A percentile compares a stretch with the other conserved stretches of the same genome.
Evolutionary conservation across 2,113 vertebrate species (phyloP).

Genomic region (Epinephelus cyanopodus): DNA sequence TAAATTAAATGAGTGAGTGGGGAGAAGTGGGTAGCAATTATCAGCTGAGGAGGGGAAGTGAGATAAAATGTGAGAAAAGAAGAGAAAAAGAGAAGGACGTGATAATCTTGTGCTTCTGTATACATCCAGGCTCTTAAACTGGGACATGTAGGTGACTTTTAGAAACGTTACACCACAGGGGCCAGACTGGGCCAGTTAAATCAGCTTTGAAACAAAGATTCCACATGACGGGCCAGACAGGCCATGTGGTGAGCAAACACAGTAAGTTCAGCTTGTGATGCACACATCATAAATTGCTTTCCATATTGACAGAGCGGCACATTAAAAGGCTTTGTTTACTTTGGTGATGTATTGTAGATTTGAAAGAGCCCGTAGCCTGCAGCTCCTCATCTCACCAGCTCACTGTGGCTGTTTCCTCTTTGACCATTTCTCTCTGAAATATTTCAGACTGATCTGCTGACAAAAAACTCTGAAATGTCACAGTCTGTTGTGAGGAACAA

Average conservation of each 20-base stretch:
- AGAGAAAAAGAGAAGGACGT: not conserved
- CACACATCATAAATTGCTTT: not conserved
- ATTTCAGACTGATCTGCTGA: not conserved
- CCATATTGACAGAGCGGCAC: not conserved
- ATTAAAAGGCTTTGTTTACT: not conserved
- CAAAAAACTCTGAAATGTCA: too few relatives aligned
- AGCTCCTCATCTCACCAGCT: not conserved
- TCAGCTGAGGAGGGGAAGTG: not conserved
- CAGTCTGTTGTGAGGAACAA: too few relatives aligned
- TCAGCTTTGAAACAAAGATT: not conserved
- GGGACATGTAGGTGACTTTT: not conserved
- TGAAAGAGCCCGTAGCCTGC: not conserved
- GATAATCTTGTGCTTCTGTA: not conserved
- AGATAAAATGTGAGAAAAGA: not conserved
- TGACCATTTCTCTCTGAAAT: not conserved
- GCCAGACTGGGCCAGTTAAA: not conserved
- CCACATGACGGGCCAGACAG: too few relatives aligned
- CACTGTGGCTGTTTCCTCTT: not conserved
- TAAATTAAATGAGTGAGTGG: not conserved
- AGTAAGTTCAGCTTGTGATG: not conserved
- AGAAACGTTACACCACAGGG: not conserved
- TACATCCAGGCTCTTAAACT: not conserved
- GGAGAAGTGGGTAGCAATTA: not conserved
- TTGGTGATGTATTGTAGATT: not conserved
- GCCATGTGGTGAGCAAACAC: not conserved